Conservation (phyloP, 1,140 invertebrate species). For the Procambarus clarkii region DNA sequence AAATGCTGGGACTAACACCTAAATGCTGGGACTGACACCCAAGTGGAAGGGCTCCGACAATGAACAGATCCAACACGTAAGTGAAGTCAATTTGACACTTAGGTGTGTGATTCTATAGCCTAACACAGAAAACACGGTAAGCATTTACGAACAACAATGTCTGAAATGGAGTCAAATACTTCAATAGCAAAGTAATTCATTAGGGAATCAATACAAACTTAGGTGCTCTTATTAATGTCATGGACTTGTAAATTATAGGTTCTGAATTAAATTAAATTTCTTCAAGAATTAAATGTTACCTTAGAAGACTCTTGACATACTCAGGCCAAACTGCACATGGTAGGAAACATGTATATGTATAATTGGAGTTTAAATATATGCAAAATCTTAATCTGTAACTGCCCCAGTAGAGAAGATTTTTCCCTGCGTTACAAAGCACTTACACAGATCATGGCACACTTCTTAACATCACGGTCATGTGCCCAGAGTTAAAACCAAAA, state of each 20-base stretch:
- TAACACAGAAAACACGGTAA: neutral
- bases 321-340: too few relatives aligned
- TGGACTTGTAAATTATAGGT: neutral
- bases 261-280: too few relatives aligned
- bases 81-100: constrained; percentile 2
- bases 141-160: neutral
- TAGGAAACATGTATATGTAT: too few relatives aligned
- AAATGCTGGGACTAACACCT: constrained; percentile 12
- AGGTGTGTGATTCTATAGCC: neutral
- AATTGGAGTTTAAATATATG: too few relatives aligned
- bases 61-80: neutral
- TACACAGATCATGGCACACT: too few relatives aligned
- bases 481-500: too few relatives aligned
- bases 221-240: neutral
- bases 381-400: too few relatives aligned
- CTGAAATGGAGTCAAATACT: neutral
- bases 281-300: too few relatives aligned
- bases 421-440: too few relatives aligned
- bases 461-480: too few relatives aligned
- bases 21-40: constrained; percentile 13
- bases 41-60: neutral
- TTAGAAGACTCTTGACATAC: too few relatives aligned
- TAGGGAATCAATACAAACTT: neutral
- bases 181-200: neutral
- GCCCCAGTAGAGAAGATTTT: too few relatives aligned